A percentile compares a stretch with the other conserved stretches of the same genome.
Conservation (phyloP, 2,888 invertebrate genomes). For the Erpobdella octoculata region DNA sequence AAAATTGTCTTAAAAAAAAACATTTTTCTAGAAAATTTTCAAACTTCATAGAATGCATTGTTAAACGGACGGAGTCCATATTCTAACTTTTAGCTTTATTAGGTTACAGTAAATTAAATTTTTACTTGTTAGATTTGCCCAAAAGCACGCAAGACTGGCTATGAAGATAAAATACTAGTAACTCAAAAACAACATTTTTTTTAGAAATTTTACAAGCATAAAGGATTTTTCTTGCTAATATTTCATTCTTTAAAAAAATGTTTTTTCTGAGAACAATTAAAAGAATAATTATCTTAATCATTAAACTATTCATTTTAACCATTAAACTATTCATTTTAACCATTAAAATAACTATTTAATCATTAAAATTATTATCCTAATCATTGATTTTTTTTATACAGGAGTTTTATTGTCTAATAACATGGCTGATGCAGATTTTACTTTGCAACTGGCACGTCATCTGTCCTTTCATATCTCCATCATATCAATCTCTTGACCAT, state of each 20-base stretch:
- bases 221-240: too few relatives aligned
- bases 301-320: background rate
- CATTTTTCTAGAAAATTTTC: too few relatives aligned
- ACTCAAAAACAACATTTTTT: too few relatives aligned
- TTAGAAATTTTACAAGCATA: too few relatives aligned
- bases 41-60: too few relatives aligned
- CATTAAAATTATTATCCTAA: background rate
- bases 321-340: background rate
- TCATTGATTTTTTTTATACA: conserved; percentile 5
- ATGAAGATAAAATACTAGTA: too few relatives aligned
- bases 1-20: too few relatives aligned
- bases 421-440: conserved; percentile 47
- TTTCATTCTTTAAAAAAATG: background rate
- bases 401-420: conserved; percentile 44
- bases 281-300: background rate
- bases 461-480: conserved; percentile 38
- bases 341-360: background rate
- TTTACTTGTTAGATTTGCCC: too few relatives aligned
- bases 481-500: background rate
- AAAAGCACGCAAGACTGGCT: too few relatives aligned
- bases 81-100: too few relatives aligned
- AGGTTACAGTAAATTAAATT: too few relatives aligned
- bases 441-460: conserved; percentile 50
- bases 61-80: too few relatives aligned
- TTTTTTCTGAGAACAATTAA: background rate